These are phyloP conservation scores for Griposia aprilina DNA, from an alignment of 2,888 invertebrate genomes.

Conservation along the genomic window DNA sequence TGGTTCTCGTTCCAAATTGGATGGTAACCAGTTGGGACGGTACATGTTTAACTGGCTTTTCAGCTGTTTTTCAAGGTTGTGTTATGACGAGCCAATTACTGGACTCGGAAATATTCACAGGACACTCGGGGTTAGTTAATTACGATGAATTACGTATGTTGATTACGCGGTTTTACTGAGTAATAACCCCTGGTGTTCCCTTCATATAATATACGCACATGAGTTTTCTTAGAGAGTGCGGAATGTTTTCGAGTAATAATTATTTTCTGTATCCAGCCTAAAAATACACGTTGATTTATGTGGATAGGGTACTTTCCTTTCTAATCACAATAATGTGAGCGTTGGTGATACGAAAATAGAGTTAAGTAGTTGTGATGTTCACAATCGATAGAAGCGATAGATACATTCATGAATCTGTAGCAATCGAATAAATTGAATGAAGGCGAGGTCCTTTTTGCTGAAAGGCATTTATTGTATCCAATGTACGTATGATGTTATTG, in stretches of 20 bases:
- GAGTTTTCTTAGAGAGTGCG: not conserved
- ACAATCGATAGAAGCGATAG: not conserved
- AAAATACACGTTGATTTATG: conserved; percentile 17
- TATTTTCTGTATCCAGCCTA: conserved; percentile 3
- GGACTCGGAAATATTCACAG: conserved; percentile 39
- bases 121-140: conserved; percentile 36
- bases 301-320: not conserved
- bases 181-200: conserved; percentile 8
- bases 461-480: not conserved
- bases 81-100: conserved; percentile 57
- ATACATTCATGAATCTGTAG: conserved; percentile 24
- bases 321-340: conserved; percentile 4
- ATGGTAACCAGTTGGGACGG: conserved; percentile 52
- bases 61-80: conserved; percentile 60
- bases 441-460: conserved; percentile 10
- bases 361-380: conserved; percentile 7
- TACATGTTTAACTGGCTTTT: conserved; percentile 63
- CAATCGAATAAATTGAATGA: conserved; percentile 21
- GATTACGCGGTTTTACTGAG: conserved; percentile 26
- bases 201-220: not conserved
- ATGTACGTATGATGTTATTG: not conserved
- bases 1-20: conserved; percentile 54
- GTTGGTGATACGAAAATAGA: conserved; percentile 26
- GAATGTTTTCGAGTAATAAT: conserved; percentile 13
- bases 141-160: conserved; percentile 29